Conservation (phyloP, 2,113 vertebrate species). For the Hemiscyllium ocellatum region DNA sequence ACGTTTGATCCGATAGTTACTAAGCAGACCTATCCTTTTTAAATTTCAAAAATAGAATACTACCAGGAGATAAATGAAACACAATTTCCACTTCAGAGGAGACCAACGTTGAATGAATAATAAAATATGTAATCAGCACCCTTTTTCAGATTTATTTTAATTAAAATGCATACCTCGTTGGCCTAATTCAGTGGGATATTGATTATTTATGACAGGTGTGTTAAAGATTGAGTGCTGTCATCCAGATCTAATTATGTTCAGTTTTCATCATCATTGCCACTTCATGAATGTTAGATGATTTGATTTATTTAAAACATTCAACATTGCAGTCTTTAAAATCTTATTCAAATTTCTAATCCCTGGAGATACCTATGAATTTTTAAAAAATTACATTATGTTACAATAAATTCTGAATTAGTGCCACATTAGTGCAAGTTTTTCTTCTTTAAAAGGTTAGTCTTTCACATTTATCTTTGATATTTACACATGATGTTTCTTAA, state of each 20-base stretch:
- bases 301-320: background rate
- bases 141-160: slow-evolving; percentile 12
- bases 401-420: background rate
- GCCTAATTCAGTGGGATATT: background rate
- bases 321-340: background rate
- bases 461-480: background rate
- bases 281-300: background rate
- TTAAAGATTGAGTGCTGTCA: background rate
- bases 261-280: background rate
- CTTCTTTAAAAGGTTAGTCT: background rate
- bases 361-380: background rate
- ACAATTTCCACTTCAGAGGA: background rate
- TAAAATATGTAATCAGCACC: slow-evolving; percentile 7
- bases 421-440: background rate
- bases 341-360: background rate
- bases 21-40: background rate
- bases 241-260: background rate
- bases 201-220: slow-evolving; percentile 5
- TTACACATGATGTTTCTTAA: background rate
- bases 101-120: background rate
- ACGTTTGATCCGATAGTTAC: background rate
- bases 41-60: background rate
- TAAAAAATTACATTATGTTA: background rate
- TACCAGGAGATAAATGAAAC: too few species aligned
- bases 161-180: background rate